Percentiles rank a stretch among this genome's conserved stretches.
Conservation (phyloP, 2,113 vertebrate species). For the Elachura formosa region DNA sequence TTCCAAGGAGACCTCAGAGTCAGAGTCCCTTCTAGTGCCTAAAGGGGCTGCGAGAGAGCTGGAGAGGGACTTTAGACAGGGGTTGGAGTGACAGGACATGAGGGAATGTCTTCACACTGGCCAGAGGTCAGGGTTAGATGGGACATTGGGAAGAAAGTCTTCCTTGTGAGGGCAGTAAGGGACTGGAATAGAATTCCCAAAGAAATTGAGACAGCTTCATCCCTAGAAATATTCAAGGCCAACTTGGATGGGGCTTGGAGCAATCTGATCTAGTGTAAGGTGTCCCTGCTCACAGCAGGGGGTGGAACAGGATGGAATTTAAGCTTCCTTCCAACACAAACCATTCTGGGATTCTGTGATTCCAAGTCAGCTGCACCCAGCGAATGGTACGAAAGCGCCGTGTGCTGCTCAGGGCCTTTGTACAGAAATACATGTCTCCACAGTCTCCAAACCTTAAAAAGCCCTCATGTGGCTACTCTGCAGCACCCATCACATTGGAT, state of each 20-base stretch:
- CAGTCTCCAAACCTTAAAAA: not conserved
- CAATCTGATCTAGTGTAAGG: not conserved
- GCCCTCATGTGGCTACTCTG: not conserved
- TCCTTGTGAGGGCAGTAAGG: not conserved
- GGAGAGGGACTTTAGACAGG: not conserved
- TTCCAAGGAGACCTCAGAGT: not conserved
- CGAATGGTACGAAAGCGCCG: rapidly evolving
- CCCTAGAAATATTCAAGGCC: not conserved
- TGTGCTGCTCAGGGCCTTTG: not conserved
- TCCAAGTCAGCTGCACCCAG: rapidly evolving
- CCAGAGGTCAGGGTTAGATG: not conserved
- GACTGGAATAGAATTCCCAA: not conserved
- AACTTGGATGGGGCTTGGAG: rapidly evolving
- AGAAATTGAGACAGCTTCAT: not conserved
- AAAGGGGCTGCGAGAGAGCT: not conserved
- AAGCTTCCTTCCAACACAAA: not conserved
- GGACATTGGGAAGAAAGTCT: not conserved
- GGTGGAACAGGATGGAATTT: not conserved
- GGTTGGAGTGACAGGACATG: not conserved
- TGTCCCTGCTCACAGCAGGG: not conserved
- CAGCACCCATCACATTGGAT: not conserved
- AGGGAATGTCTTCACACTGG: not conserved
- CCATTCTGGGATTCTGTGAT: not conserved
- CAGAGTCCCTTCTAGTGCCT: not conserved
- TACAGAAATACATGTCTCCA: not conserved